Conservation (phyloP, 2,113 vertebrate genomes). For the Passer montanus region DNA sequence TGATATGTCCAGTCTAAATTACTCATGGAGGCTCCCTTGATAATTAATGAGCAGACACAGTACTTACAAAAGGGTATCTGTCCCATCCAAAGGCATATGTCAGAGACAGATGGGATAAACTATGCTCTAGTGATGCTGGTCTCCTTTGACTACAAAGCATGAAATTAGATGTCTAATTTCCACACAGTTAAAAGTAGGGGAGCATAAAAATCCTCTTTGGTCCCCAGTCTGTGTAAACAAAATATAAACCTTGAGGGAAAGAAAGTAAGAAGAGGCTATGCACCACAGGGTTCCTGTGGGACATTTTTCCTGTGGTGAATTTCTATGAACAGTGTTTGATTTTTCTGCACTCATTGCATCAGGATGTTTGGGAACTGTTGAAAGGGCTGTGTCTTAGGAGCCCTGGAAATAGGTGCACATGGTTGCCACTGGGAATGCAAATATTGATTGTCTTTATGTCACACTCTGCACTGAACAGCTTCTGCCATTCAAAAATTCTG, state of each 20-base stretch:
- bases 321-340: background rate
- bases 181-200: constrained; percentile 25
- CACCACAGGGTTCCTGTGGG: background rate
- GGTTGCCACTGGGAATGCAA: background rate
- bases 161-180: constrained; percentile 58
- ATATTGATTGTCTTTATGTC: background rate
- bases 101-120: constrained; percentile 11
- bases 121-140: background rate
- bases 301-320: background rate
- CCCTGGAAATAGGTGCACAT: background rate
- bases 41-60: constrained; percentile 15
- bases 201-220: background rate
- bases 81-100: constrained; percentile 15
- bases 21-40: background rate
- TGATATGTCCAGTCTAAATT: background rate
- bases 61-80: constrained; percentile 13
- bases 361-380: background rate
- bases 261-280: background rate
- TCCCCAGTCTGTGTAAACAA: constrained; percentile 9
- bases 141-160: constrained; percentile 53
- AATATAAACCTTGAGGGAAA: background rate
- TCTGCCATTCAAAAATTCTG: background rate
- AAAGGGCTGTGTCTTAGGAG: background rate
- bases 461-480: background rate
- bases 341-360: background rate